These are phyloP conservation scores for Cyanocitta stelleri DNA, from an alignment of 2,113 vertebrate genomes.

Conservation along the genomic window DNA sequence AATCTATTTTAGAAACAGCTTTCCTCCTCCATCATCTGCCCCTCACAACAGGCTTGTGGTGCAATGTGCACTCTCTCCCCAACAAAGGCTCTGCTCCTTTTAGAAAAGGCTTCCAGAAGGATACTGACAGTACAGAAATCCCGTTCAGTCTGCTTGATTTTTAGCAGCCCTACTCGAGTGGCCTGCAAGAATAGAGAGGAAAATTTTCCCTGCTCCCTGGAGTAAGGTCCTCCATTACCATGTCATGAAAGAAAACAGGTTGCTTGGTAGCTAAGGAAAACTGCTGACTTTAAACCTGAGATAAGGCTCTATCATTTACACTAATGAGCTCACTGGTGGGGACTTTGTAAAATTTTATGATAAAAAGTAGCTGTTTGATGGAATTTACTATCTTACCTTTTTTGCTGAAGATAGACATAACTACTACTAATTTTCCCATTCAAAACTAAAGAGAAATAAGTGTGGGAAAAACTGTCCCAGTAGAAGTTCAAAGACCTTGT, in stretches of 20 bases:
- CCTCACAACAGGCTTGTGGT: not conserved
- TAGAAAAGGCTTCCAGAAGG: not conserved
- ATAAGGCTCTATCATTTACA: conserved; percentile 44
- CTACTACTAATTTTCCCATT: not conserved
- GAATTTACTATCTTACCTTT: not conserved
- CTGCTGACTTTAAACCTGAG: conserved; percentile 45
- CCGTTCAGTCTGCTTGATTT: not conserved
- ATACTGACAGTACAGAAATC: not conserved
- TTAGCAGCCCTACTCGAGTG: not conserved
- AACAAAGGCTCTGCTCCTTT: not conserved
- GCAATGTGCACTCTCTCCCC: not conserved
- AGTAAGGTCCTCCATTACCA: not conserved
- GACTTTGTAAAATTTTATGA: conserved; percentile 33
- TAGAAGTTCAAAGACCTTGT: not conserved
- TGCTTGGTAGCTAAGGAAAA: conserved; percentile 24
- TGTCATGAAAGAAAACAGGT: not conserved
- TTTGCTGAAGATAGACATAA: conserved; percentile 19
- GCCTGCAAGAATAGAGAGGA: not conserved
- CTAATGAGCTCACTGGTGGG: conserved; percentile 54
- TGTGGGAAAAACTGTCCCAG: not conserved
- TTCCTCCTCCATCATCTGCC: not conserved
- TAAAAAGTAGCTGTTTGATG: conserved; percentile 30
- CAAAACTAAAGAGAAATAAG: not conserved
- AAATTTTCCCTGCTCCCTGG: not conserved
- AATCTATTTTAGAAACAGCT: not conserved